These are phyloP conservation scores for Nysson spinosus DNA, from an alignment of 2,888 invertebrate species.

Conservation along the genomic window DNA sequence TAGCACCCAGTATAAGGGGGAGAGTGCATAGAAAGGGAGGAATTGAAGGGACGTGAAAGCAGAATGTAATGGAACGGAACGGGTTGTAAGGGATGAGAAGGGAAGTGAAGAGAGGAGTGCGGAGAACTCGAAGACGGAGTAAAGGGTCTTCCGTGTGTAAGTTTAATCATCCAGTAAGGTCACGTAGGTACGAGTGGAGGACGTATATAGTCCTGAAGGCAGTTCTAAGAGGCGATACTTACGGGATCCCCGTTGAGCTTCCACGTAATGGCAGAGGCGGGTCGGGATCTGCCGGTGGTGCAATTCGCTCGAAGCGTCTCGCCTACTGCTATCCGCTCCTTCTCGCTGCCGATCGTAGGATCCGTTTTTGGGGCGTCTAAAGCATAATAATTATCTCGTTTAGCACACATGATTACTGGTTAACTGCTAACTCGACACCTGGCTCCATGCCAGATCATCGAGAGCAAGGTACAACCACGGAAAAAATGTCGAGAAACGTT, in stretches of 20 bases:
- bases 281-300: slow-evolving; percentile 72
- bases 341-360: slow-evolving; percentile 71
- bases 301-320: slow-evolving; percentile 74
- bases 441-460: slow-evolving; percentile 56
- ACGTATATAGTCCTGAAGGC: slow-evolving; percentile 9
- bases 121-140: slow-evolving; percentile 10
- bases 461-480: neutral
- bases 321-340: slow-evolving; percentile 69
- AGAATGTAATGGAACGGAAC: slow-evolving; percentile 27
- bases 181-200: slow-evolving; percentile 61
- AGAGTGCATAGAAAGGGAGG: neutral
- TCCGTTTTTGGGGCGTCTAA: slow-evolving; percentile 74
- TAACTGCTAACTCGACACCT: slow-evolving; percentile 61
- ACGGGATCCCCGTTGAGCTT: slow-evolving; percentile 72
- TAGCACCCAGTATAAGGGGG: no score
- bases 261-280: slow-evolving; percentile 74
- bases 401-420: slow-evolving; percentile 52
- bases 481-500: slow-evolving; percentile 3
- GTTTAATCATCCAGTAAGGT: slow-evolving; percentile 69
- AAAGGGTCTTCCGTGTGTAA: slow-evolving; percentile 39
- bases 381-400: slow-evolving; percentile 65
- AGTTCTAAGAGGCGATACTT: slow-evolving; percentile 67
- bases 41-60: neutral
- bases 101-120: neutral
- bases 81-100: neutral